These are phyloP conservation scores for Drosophila willistoni DNA, from an alignment of 1,140 invertebrate genomes.

Conservation along the genomic window DNA sequence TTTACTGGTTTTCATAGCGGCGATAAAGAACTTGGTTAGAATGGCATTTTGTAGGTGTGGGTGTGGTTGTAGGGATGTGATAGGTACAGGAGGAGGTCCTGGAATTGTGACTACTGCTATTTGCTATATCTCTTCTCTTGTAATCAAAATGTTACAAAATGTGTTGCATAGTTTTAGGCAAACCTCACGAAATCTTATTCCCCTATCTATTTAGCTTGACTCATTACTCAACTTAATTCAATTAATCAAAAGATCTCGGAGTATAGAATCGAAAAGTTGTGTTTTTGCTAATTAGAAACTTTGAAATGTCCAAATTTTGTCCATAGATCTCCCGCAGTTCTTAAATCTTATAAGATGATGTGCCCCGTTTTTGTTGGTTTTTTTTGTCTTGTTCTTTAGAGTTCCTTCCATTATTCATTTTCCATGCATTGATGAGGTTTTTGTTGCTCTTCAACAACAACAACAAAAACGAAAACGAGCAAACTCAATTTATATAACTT, in stretches of 20 bases:
- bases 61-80: too few species aligned
- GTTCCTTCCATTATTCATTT: constrained; percentile 53
- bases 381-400: neutral
- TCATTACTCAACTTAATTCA: constrained; percentile 29
- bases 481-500: constrained; percentile 53
- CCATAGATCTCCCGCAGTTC: constrained; percentile 40
- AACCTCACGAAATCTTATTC: neutral
- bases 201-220: neutral
- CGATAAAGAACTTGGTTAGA: constrained; percentile 17
- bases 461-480: constrained; percentile 23
- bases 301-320: constrained; percentile 19
- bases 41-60: constrained; percentile 34
- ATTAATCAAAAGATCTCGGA: constrained; percentile 45
- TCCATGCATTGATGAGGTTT: constrained; percentile 32
- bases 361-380: neutral
- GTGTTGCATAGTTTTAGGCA: constrained; percentile 5
- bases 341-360: constrained; percentile 5
- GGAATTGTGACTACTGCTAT: neutral
- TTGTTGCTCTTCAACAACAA: neutral
- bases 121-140: constrained; percentile 13
- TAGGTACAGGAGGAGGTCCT: neutral
- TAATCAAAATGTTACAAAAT: constrained; percentile 18
- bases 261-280: constrained; percentile 15
- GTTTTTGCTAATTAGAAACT: constrained; percentile 54
- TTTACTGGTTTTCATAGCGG: constrained; percentile 45